Evolutionary conservation across 2,113 vertebrate species (phyloP), one percentile per base, ranked within the genome.

Genomic region (Otis tarda): DNA sequence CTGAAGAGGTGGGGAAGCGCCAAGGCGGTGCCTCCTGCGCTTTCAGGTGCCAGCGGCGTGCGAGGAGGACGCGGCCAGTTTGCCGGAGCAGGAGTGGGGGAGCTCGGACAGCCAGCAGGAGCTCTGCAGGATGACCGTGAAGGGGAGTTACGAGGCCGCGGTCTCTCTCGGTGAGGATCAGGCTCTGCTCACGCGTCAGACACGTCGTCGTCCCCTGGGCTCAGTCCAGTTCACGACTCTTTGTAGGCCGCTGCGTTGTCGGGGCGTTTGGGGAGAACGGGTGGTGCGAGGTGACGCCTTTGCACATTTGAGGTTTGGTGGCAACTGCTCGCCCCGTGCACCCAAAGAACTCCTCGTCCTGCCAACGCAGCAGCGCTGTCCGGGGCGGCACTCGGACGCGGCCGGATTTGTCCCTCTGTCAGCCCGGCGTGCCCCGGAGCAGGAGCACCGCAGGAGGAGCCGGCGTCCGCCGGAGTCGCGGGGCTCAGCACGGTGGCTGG

Each of bases 131-230:
- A 90, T 94, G 1, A 22, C 93, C 18, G 55, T 89, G 79, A 95
- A 92, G 49, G 97, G 96, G 30, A 91, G 22, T 39, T 96, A 92
- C 0, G 96, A 98, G 85, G 96, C 68, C 3, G 56, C 70, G 63
- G 83, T 94, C 35, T 97, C 97, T 33, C 96, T 97, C 0, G 97
- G 97, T 98, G 83, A 98, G 98, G 37, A 30, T 89, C 59, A 0
- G 27, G 57, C 92, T 50, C 35, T 23, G 0, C 23, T 11, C 18
- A 1, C 0, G 1, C 6, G 22, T 12, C 60, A 31, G 22, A 12
- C 21, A 2, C 9, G 2, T 19, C 7, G 0, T 61, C 45, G 13
- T 30, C 41, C 39, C 31, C 9, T 7, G 57, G 47, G 77, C 37
- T 33, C 50, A 22, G 9, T 37, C 33, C 65, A 14, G 63, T 59